Percentiles rank a stretch among this genome's conserved stretches.
Conservation (phyloP, 2,888 invertebrate genomes). For the Autographa pulchrina region DNA sequence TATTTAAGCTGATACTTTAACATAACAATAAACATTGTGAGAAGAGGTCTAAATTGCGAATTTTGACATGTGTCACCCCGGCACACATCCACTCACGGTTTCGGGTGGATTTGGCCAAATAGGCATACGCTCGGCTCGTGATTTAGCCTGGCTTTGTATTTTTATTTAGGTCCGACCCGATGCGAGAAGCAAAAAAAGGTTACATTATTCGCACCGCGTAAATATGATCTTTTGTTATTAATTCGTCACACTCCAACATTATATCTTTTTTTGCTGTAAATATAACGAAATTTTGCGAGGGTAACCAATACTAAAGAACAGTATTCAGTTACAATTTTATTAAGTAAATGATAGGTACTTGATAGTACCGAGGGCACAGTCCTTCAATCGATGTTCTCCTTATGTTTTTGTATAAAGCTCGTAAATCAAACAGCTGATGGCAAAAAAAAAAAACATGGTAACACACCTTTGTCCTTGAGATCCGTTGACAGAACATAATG, state of each 20-base stretch:
- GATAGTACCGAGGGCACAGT: neutral
- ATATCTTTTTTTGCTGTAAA: neutral
- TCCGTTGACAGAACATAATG: neutral
- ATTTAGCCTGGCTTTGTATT: conserved; percentile 66
- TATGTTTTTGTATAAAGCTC: neutral
- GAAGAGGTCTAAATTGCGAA: conserved; percentile 62
- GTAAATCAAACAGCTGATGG: neutral
- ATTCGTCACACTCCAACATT: conserved; percentile 23
- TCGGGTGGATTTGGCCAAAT: conserved; percentile 66
- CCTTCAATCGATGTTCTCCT: neutral
- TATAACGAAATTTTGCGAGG: neutral
- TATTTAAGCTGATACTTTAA: conserved; percentile 33
- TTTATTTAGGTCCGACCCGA: conserved; percentile 62
- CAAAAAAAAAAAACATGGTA: neutral
- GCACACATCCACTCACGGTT: conserved; percentile 65
- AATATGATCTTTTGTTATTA: conserved; percentile 45
- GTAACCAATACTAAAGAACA: neutral
- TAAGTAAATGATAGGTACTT: neutral
- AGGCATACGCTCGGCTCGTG: conserved; percentile 56
- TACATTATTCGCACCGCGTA: conserved; percentile 39
- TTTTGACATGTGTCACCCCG: conserved; percentile 74
- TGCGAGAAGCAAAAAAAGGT: conserved; percentile 52
- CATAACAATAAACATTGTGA: conserved; percentile 42
- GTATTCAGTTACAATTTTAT: neutral
- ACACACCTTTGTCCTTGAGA: neutral